phyloP scores from a whole-genome alignment of 2,113 vertebrate species.

The Nothocercus nigrocapillus region DNA sequence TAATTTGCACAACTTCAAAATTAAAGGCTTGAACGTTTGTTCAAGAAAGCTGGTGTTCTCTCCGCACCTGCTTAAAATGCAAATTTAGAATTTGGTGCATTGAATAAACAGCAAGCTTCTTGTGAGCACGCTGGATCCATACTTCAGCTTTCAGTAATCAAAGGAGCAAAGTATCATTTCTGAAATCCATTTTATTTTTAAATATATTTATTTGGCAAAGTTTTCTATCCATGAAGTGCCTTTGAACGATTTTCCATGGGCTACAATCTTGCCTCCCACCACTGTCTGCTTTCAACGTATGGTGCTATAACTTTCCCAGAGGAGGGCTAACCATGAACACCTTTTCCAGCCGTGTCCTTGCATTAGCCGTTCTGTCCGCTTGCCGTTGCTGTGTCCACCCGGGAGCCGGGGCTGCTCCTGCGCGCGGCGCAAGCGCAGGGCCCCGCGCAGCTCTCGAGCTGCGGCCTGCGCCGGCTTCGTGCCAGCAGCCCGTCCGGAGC shows the following conservation, averaged over 20 bases:
- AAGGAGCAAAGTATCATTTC: slow-evolving; percentile 64
- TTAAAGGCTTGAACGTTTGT: slow-evolving; percentile 35
- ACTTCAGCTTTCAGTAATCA: slow-evolving; percentile 61
- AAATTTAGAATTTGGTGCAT: neutral
- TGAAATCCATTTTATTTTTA: slow-evolving; percentile 68
- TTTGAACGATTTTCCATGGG: slow-evolving; percentile 76
- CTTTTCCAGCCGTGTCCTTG: neutral
- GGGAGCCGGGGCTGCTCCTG: neutral
- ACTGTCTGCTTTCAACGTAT: slow-evolving; percentile 63
- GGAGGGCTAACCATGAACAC: slow-evolving; percentile 70
- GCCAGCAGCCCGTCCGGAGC: neutral
- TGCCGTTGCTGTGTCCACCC: slow-evolving; percentile 14
- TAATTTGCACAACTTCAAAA: slow-evolving; percentile 53
- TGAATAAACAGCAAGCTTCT: neutral
- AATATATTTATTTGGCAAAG: slow-evolving; percentile 66
- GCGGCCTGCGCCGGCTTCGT: neutral
- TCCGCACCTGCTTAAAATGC: neutral
- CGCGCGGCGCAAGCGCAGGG: neutral
- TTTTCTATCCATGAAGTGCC: slow-evolving; percentile 85
- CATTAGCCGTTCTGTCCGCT: neutral
- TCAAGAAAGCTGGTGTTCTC: slow-evolving; percentile 19
- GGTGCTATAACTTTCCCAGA: slow-evolving; percentile 79
- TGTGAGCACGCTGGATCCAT: slow-evolving; percentile 3
- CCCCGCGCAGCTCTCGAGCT: neutral
- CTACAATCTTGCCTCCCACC: slow-evolving; percentile 67